These are phyloP conservation scores for Pachycephala philippinensis DNA, from an alignment of 2,113 vertebrate species.

Conservation along the genomic window DNA sequence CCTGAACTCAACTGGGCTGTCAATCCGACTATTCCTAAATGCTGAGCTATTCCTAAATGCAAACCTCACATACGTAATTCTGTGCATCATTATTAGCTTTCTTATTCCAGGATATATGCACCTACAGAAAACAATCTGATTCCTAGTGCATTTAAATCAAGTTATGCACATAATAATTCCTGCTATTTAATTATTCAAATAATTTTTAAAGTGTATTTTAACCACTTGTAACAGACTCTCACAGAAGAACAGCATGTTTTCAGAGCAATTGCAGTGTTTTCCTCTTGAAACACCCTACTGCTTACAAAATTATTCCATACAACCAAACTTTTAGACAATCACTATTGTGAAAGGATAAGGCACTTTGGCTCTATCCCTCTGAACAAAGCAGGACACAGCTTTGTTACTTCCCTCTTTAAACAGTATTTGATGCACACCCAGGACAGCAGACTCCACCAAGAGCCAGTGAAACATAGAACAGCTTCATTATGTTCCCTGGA, in stretches of 20 bases:
- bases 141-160: not conserved
- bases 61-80: accelerated
- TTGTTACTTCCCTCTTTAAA: not conserved
- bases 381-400: not conserved
- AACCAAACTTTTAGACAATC: not conserved
- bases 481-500: not conserved
- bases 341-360: not conserved
- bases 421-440: not conserved
- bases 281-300: not conserved
- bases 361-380: not conserved
- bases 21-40: not conserved
- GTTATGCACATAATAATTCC: not conserved
- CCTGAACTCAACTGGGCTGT: not conserved
- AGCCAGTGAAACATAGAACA: accelerated
- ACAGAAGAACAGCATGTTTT: not conserved
- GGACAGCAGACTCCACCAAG: not conserved
- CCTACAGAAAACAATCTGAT: not conserved
- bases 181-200: not conserved
- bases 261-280: not conserved
- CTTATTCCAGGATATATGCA: not conserved
- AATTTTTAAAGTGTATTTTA: not conserved
- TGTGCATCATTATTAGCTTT: not conserved
- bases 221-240: not conserved
- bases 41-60: not conserved
- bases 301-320: not conserved